These are phyloP conservation scores for Panopea generosa DNA, from an alignment of 2,888 invertebrate species.

Conservation along the genomic window DNA sequence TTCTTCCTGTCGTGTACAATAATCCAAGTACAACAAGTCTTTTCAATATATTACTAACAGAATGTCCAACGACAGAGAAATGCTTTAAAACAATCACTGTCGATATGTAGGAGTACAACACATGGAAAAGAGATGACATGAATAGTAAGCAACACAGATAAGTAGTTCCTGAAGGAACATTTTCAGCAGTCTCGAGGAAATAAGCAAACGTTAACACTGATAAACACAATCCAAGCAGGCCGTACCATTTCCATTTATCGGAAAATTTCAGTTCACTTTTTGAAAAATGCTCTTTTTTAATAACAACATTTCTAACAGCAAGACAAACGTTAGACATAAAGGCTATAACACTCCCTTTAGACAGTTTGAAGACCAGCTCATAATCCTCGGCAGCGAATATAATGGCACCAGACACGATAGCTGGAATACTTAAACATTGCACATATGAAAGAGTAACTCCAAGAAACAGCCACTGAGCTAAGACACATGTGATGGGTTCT, in stretches of 20 bases:
- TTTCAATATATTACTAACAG: constrained; percentile 65
- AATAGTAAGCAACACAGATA: background rate
- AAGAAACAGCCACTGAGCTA: constrained; percentile 46
- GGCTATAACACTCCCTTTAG: constrained; percentile 53
- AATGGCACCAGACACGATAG: constrained; percentile 59
- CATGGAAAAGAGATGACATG: constrained; percentile 59
- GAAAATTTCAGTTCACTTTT: background rate
- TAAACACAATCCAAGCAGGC: too few species aligned
- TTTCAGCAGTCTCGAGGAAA: too few species aligned
- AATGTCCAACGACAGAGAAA: constrained; percentile 65
- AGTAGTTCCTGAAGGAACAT: too few species aligned
- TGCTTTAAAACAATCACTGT: constrained; percentile 53
- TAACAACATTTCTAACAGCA: constrained; percentile 60
- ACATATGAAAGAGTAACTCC: constrained; percentile 33
- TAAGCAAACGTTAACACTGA: too few species aligned
- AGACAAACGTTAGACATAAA: constrained; percentile 63
- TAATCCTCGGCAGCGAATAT: constrained; percentile 51
- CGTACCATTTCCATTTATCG: too few species aligned
- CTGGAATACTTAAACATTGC: constrained; percentile 49
- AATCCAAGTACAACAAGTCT: constrained; percentile 61
- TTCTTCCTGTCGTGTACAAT: constrained; percentile 48
- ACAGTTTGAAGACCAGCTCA: constrained; percentile 15
- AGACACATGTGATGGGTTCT: constrained; percentile 65
- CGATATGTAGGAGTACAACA: constrained; percentile 64
- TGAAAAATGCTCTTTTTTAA: constrained; percentile 45